Percentiles rank a stretch among this genome's conserved stretches.
Evolutionary conservation across 2,888 invertebrate genomes (phyloP).

Genomic region (Andrena dorsata): DNA sequence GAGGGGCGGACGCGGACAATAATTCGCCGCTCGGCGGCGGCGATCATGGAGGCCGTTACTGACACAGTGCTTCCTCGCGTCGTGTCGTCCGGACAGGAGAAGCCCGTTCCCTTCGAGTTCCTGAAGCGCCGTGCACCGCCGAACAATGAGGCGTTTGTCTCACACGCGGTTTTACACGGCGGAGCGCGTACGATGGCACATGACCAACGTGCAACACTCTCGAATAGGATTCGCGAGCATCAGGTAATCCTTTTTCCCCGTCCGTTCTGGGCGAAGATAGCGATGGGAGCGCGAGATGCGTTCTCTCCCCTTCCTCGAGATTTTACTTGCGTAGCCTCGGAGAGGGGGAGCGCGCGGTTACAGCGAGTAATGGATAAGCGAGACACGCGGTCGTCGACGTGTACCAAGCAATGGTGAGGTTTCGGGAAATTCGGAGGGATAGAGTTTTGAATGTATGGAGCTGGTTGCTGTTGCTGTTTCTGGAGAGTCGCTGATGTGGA

Average conservation of each 20-base stretch:
- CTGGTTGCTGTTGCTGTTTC: too few relatives aligned
- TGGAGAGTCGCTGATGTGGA: too few relatives aligned
- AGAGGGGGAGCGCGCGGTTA: background rate
- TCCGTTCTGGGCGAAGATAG: background rate
- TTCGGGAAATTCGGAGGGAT: too few relatives aligned
- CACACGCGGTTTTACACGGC: constrained; percentile 79
- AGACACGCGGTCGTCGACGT: too few relatives aligned
- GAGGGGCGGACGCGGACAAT: constrained; percentile 66
- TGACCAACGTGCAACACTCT: constrained; percentile 81
- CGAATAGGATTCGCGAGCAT: constrained; percentile 80
- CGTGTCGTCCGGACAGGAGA: constrained; percentile 5
- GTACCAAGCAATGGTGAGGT: too few relatives aligned
- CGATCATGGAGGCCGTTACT: constrained; percentile 54
- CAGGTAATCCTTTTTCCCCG: constrained; percentile 75
- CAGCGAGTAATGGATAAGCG: background rate
- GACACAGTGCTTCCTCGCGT: constrained; percentile 9
- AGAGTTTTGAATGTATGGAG: too few relatives aligned
- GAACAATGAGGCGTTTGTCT: constrained; percentile 74
- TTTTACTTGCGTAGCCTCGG: background rate
- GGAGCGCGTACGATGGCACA: constrained; percentile 82
- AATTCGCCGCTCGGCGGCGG: constrained; percentile 54
- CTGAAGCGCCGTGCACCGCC: background rate
- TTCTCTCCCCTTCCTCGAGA: background rate
- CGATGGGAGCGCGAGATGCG: background rate
- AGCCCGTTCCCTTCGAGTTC: constrained; percentile 2